Evolutionary conservation across 1,140 invertebrate genomes (phyloP), one percentile per base, ranked within the genome.

Genomic region (Meteorus sp.): DNA sequence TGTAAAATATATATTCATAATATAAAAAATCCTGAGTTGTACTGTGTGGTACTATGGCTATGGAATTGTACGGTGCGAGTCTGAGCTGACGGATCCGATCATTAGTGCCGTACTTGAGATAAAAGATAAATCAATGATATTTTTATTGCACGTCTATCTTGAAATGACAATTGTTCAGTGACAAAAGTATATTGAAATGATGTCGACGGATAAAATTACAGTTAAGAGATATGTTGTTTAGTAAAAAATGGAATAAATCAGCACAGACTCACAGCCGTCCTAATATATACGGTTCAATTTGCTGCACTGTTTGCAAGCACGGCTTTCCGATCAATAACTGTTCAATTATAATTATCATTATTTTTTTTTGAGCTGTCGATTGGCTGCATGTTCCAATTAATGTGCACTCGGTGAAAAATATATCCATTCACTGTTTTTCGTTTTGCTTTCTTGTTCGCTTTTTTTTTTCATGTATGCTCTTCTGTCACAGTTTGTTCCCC

Each of bases 1-100:
- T 80, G 78, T 80, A 80, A 80, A 80, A 75, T 80, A 80, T 79
- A n/a, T n/a, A n/a, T n/a, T n/a, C n/a, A n/a, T n/a, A 79, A 78
- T 78, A 76, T 78, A 78, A 80, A 79, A 80, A 71, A 77, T 78
- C 78, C 77, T 80, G 77, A 78, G 77, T 80, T 80, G 77, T 80
- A 80, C 78, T 80, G 77, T 74, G 68, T 77, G 78, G 77, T 80
- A 79, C 75, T 80, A 80, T 78, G 78, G 77, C 76, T 80, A 80
- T 80, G 75, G 76, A 78, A 74, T 75, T 71, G 69, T 69, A 61
- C 68, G 59, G 48, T 31, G 33, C 27, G 37, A 66, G 50, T 64
- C 67, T 62, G 51, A 67, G 68, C 67, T 68, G 69, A 66, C 58
- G 45, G 11, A 63, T 43, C 50, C 20, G 17, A 19, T n/a, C 27